Conservation (phyloP, 1,140 invertebrate species). For the Eulimnadia texana region DNA sequence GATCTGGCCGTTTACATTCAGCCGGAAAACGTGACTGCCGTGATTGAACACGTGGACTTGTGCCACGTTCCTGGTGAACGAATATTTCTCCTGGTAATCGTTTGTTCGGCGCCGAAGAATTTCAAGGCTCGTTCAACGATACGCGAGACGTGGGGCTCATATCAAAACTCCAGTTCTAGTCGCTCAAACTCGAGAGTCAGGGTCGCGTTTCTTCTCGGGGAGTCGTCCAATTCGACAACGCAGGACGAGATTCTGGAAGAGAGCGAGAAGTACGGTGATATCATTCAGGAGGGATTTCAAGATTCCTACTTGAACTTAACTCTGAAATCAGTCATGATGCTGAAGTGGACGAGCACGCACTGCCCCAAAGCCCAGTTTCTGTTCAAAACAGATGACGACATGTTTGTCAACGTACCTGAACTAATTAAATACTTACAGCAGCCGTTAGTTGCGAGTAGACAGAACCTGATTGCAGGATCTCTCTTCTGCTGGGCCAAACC, state of each 20-base stretch:
- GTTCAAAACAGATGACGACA: constrained; percentile 39
- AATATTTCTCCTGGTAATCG: constrained; percentile 51
- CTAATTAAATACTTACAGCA: constrained; percentile 17
- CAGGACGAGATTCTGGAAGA: constrained; percentile 42
- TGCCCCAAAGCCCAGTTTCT: constrained; percentile 26
- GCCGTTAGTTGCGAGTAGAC: constrained; percentile 14
- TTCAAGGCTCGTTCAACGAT: constrained; percentile 50
- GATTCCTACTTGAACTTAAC: constrained; percentile 89
- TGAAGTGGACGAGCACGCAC: constrained; percentile 47
- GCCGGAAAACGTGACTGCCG: constrained; percentile 47
- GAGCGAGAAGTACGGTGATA: constrained; percentile 50
- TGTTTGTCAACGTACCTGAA: constrained; percentile 32
- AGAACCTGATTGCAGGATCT: constrained; percentile 46
- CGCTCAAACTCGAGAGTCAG: constrained; percentile 21
- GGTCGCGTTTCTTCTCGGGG: constrained; percentile 40
- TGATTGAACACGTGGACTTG: constrained; percentile 33
- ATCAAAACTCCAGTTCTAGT: neutral
- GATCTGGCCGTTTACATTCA: constrained; percentile 51
- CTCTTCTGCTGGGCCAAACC: constrained; percentile 57
- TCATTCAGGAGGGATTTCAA: constrained; percentile 75
- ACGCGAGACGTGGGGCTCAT: constrained; percentile 61
- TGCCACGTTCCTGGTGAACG: neutral
- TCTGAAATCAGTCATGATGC: constrained; percentile 70
- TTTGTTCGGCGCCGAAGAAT: constrained; percentile 53
- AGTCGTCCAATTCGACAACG: constrained; percentile 36